A percentile compares a stretch with the other conserved stretches of the same genome.
Conservation (phyloP, 2,113 vertebrate species). For the Scomber japonicus region DNA sequence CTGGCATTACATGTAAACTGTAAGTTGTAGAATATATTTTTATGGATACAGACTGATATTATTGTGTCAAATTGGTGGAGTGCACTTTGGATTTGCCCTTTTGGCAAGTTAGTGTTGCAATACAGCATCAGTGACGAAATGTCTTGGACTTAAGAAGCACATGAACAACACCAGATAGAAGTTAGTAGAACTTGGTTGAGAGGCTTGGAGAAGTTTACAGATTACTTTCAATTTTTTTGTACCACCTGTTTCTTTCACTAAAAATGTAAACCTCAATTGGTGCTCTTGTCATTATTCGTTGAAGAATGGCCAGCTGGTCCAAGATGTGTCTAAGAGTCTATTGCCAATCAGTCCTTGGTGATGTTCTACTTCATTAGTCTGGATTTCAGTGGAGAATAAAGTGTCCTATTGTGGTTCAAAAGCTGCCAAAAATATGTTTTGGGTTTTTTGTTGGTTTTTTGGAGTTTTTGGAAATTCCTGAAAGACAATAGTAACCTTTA, state of each 20-base stretch:
- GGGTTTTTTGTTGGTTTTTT: background rate
- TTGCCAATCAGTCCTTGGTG: background rate
- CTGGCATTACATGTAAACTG: no score
- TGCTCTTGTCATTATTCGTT: background rate
- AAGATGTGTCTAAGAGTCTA: background rate
- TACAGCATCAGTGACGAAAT: no score
- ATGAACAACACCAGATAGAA: background rate
- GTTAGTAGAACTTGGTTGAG: no score
- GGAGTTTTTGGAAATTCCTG: background rate
- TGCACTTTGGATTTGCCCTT: no score
- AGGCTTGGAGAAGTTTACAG: background rate
- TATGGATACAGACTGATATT: no score
- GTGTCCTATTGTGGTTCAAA: constrained; percentile 6
- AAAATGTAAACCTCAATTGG: constrained; percentile 1
- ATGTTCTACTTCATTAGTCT: constrained; percentile 11
- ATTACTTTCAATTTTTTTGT: background rate
- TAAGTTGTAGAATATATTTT: no score
- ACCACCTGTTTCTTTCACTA: background rate
- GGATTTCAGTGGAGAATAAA: constrained; percentile 14
- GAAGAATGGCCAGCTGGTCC: constrained; percentile 1
- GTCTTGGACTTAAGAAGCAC: no score
- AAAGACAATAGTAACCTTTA: constrained; percentile 14
- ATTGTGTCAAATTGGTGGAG: no score
- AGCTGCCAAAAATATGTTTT: constrained; percentile 22
- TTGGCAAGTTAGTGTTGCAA: no score